Evolutionary conservation across 2,888 invertebrate genomes (phyloP).

Genomic region (Tetragnatha montana): DNA sequence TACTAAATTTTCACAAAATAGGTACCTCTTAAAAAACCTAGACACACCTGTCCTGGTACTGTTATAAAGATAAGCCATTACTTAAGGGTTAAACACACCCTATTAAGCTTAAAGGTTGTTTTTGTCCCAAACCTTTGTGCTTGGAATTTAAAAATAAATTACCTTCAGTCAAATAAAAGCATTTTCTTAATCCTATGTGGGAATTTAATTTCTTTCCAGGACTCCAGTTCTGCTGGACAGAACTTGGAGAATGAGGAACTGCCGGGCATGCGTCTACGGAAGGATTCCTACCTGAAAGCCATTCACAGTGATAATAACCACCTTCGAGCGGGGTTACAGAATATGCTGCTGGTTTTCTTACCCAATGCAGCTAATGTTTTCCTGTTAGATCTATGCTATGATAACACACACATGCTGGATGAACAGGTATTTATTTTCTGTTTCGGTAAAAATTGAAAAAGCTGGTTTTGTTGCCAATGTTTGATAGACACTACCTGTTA

Average conservation of each 20-base stretch:
- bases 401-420: constrained; percentile 83
- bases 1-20: too few species aligned
- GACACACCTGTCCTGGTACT: too few species aligned
- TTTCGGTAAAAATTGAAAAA: neutral
- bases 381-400: constrained; percentile 81
- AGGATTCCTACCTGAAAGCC: constrained; percentile 90
- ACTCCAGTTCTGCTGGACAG: constrained; percentile 11
- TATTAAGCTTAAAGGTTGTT: neutral
- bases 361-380: constrained; percentile 97
- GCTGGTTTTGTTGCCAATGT: neutral
- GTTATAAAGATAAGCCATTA: too few species aligned
- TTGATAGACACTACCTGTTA: neutral
- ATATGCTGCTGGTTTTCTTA: constrained; percentile 90
- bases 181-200: neutral
- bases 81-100: neutral
- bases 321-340: constrained; percentile 79
- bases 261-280: constrained; percentile 81
- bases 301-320: constrained; percentile 84
- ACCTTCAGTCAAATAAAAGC: neutral
- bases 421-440: constrained; percentile 81
- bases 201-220: constrained; percentile 12
- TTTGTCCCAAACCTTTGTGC: neutral
- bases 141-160: neutral
- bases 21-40: too few species aligned
- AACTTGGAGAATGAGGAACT: constrained; percentile 36